A percentile compares a stretch with the other conserved stretches of the same genome.
Conservation (phyloP, 2,888 invertebrate genomes). For the Lochmaea capreae region DNA sequence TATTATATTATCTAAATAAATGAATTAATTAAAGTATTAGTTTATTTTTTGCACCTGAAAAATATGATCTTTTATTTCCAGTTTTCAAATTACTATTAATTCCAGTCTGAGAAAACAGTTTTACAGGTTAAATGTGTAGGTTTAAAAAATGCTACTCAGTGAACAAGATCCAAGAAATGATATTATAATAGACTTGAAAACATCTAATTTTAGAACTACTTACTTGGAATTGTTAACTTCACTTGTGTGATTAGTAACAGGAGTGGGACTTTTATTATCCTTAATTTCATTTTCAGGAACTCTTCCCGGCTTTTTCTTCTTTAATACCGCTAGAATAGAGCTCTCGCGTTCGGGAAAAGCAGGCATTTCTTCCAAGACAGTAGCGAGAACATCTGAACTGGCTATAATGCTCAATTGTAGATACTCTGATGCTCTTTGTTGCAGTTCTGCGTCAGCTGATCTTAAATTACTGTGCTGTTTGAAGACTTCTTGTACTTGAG, state of each 20-base stretch:
- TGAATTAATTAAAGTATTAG: too few relatives aligned
- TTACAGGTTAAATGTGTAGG: too few relatives aligned
- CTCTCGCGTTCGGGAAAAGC: conserved; percentile 99
- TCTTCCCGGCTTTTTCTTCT: conserved; percentile 97
- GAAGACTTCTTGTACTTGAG: conserved; percentile 92
- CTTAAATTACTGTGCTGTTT: conserved; percentile 94
- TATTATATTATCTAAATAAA: too few relatives aligned
- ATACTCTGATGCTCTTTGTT: conserved; percentile 98
- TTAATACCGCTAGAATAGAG: conserved; percentile 95
- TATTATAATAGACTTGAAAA: too few relatives aligned
- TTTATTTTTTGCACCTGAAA: too few relatives aligned
- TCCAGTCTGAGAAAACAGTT: too few relatives aligned
- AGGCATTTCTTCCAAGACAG: conserved; percentile 99
- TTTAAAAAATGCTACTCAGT: neutral
- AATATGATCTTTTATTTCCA: too few relatives aligned
- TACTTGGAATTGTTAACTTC: conserved; percentile 66
- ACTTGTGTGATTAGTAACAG: conserved; percentile 67
- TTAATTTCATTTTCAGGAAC: conserved; percentile 90
- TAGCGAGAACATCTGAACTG: conserved; percentile 96
- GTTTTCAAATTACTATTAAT: too few relatives aligned
- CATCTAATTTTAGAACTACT: conserved; percentile 15
- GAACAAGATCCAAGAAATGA: neutral
- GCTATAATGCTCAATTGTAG: conserved; percentile 95
- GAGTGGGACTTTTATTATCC: conserved; percentile 82
- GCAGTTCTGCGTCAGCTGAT: conserved; percentile 98